These are phyloP conservation scores for Indri indri DNA, from an alignment of 2,113 vertebrate species.

Conservation along the genomic window DNA sequence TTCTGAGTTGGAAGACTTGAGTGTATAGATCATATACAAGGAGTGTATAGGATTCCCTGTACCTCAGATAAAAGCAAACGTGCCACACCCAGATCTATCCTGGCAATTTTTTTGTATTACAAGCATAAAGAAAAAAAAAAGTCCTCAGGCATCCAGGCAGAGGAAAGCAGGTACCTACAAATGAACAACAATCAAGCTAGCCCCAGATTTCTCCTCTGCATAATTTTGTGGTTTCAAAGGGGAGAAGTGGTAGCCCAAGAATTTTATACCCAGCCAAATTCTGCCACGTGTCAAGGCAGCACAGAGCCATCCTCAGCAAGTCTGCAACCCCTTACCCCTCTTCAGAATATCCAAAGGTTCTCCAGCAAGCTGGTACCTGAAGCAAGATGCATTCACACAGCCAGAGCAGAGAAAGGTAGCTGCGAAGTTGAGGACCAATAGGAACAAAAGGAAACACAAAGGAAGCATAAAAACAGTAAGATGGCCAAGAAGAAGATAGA, in stretches of 20 bases:
- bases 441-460: background rate
- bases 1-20: slow-evolving; percentile 15
- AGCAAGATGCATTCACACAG: background rate
- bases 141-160: background rate
- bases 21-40: background rate
- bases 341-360: background rate
- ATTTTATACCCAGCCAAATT: background rate
- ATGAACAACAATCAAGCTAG: background rate
- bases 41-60: background rate
- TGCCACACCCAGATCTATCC: background rate
- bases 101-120: background rate
- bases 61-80: slow-evolving; percentile 2
- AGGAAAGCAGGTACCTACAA: slow-evolving; percentile 12
- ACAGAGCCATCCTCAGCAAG: background rate
- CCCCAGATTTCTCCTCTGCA: background rate
- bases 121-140: slow-evolving; percentile 19
- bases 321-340: background rate
- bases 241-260: background rate
- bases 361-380: background rate
- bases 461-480: background rate
- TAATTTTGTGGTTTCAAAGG: background rate
- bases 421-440: background rate
- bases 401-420: background rate
- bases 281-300: background rate
- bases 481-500: background rate